Evolutionary conservation across 2,797 vertebrate genomes (phyloP), one percentile per base, ranked within the genome.

Genomic region (Enteromius paludinosus): DNA sequence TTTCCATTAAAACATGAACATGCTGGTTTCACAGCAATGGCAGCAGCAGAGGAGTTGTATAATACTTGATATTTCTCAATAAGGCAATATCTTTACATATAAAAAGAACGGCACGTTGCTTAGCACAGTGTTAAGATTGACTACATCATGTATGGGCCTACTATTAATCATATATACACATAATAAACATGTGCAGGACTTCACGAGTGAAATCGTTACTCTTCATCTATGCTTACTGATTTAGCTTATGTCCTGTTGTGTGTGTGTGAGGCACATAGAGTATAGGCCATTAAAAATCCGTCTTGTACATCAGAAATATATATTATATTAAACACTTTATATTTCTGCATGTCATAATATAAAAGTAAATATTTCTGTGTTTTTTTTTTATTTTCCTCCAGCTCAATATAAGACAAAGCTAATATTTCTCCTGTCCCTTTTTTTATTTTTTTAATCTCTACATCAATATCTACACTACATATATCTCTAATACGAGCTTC

Each of bases 1-100:
- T 92, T 91, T 92, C 81, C 90, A 89, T 88, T 87, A 89, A 79
- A 91, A 88, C 87, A 89, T 80, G 11, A 73, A 87, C 84, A 83
- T 85, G 89, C 90, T 91, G 91, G 88, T 89, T 85, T 66, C 87
- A 87, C 88, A 86, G 86, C 84, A 86, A 70, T 85, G 89, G 86
- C 86, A 91, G 89, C 85, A 87, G 88, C 86, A 83, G 86, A 86
- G 75, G 41, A 61, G 78, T 20, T 25, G 38, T 83, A 65, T 83
- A 79, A 85, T 74, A 83, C 59, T 82, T 65, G 45, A 72, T 72
- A 72, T 82, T 82, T 45, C 49, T 76, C 79, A 56, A n/a, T 82
- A 85, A 85, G 79, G 84, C 73, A 65, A 73, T 43, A 54, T 78
- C 54, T 81, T 73, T 78, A 82, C 61, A 75, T 85, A 64, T 41